A percentile compares a stretch with the other conserved stretches of the same genome.
These are phyloP conservation scores for Drosophila tripunctata DNA, from an alignment of 2,888 invertebrate genomes.

Conservation along the genomic window DNA sequence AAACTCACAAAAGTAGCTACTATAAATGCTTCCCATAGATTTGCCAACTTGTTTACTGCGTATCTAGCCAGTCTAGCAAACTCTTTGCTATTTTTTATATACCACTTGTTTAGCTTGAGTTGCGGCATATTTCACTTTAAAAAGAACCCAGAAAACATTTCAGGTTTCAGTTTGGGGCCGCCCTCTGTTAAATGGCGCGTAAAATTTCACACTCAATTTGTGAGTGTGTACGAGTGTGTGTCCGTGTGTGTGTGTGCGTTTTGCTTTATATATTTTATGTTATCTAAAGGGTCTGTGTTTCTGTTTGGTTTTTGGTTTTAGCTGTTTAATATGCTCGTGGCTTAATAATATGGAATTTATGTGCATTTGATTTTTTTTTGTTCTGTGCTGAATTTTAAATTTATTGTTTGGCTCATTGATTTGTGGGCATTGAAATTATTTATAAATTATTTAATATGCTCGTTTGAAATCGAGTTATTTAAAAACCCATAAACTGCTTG, in stretches of 20 bases:
- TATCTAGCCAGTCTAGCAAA: neutral
- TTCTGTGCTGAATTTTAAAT: constrained; percentile 20
- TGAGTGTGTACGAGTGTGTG: constrained; percentile 18
- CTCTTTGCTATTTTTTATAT: neutral
- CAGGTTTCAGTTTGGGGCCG: constrained; percentile 21
- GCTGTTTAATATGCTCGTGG: constrained; percentile 45
- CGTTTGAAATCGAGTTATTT: constrained; percentile 23
- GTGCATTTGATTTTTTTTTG: constrained; percentile 33
- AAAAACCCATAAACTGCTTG: constrained; percentile 2
- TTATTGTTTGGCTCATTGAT: constrained; percentile 26
- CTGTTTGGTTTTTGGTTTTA: constrained; percentile 23
- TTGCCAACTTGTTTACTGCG: neutral
- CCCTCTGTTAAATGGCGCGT: constrained; percentile 70
- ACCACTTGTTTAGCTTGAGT: constrained; percentile 17
- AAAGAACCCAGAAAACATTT: constrained; percentile 37
- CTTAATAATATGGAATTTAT: constrained; percentile 70
- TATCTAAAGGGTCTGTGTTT: constrained; percentile 19
- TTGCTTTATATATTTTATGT: constrained; percentile 24
- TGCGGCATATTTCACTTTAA: constrained; percentile 47
- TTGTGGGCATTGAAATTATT: constrained; percentile 17
- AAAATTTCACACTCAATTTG: constrained; percentile 77
- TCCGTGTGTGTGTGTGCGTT: constrained; percentile 10
- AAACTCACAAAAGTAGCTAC: too few species aligned
- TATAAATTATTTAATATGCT: constrained; percentile 33
- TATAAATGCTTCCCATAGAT: neutral